These are phyloP conservation scores for Psettodes erumei DNA, from an alignment of 2,113 vertebrate species.

Conservation along the genomic window DNA sequence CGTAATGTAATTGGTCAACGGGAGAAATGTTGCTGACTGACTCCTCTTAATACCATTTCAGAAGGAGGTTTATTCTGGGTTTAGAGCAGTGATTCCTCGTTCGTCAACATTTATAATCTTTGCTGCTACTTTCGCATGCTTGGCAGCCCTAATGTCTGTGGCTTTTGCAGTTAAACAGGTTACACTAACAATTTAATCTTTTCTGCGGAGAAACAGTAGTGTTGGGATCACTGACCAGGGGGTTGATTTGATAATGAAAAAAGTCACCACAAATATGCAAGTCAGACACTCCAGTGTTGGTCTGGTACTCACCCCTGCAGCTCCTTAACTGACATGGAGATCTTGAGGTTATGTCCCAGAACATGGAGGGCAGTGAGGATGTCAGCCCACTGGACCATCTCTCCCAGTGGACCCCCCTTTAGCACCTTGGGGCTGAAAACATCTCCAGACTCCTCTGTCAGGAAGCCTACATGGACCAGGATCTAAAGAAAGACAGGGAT, in stretches of 20 bases:
- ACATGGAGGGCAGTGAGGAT: conserved; percentile 93
- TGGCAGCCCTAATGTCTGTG: not conserved
- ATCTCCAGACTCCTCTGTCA: conserved; percentile 96
- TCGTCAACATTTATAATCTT: not conserved
- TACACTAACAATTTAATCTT: not conserved
- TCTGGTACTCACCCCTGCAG: conserved; percentile 89
- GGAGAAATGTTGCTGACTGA: not conserved
- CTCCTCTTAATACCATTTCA: conserved; percentile 2
- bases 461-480: conserved; percentile 94
- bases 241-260: not conserved
- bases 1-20: not conserved
- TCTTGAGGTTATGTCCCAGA: conserved; percentile 92
- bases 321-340: conserved; percentile 96
- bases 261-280: not conserved
- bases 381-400: conserved; percentile 99
- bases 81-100: not conserved
- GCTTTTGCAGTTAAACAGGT: not conserved
- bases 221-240: not conserved
- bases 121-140: not conserved
- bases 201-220: not conserved
- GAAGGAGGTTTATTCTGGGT: not conserved
- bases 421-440: conserved; percentile 96
- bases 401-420: conserved; percentile 94
- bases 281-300: not conserved
- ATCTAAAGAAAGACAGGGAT: conserved; percentile 80